These are phyloP conservation scores for Lasioglossum baleicum DNA, from an alignment of 1,140 invertebrate species.

Conservation along the genomic window DNA sequence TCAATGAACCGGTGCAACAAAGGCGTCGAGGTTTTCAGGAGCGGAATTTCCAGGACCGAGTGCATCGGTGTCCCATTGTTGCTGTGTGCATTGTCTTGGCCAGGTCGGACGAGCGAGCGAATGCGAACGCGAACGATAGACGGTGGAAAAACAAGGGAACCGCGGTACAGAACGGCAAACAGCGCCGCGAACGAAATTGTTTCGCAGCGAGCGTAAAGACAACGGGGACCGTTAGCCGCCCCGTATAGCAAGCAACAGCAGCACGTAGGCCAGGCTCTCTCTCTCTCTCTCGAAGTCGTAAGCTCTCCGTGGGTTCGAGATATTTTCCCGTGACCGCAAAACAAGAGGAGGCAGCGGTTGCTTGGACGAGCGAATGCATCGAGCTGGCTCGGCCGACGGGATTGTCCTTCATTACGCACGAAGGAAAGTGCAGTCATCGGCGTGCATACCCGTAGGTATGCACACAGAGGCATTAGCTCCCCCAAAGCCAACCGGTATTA, in stretches of 20 bases:
- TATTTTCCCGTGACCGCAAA: conserved; percentile 63
- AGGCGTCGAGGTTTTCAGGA: no score
- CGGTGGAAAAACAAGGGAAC: not conserved
- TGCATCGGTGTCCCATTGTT: no score
- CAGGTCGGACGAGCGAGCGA: no score
- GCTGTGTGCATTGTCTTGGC: not conserved
- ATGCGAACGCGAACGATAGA: not conserved
- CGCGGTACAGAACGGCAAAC: not conserved
- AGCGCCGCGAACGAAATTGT: conserved; percentile 19
- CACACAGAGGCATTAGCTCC: conserved; percentile 74
- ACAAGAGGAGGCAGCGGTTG: conserved; percentile 56
- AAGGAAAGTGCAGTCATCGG: conserved; percentile 77
- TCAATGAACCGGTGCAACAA: no score
- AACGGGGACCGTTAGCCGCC: conserved; percentile 30
- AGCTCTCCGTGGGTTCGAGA: conserved; percentile 43
- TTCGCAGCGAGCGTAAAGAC: not conserved
- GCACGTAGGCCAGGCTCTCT: not conserved
- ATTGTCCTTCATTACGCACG: conserved; percentile 75
- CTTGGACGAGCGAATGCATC: conserved; percentile 59
- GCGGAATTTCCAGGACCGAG: no score
- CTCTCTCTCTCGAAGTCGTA: conserved; percentile 27
- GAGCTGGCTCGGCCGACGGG: conserved; percentile 51
- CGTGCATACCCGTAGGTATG: conserved; percentile 69
- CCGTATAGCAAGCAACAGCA: no score
- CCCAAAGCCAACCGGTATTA: conserved; percentile 76